Evolutionary conservation across 2,113 vertebrate genomes (phyloP).

Genomic region (Hippocampus guttulatus): DNA sequence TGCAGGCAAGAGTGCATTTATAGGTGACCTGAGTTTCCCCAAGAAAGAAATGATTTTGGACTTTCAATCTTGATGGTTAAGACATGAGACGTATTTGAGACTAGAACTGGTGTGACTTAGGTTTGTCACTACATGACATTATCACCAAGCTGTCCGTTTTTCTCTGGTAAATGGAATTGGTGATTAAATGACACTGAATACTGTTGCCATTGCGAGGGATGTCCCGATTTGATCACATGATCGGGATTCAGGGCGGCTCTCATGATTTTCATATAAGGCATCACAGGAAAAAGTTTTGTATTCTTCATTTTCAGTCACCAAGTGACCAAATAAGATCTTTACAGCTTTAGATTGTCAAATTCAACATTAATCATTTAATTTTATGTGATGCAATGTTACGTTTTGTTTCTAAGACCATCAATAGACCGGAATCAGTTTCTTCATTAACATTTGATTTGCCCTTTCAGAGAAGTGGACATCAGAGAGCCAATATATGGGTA

Average conservation of each 20-base stretch:
- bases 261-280: too few species aligned
- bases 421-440: not conserved
- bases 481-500: slow-evolving; percentile 84
- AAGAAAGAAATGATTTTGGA: not conserved
- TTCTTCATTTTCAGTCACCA: too few species aligned
- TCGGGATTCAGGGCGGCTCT: too few species aligned
- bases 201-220: not conserved
- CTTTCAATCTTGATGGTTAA: not conserved
- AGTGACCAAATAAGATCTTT: too few species aligned
- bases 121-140: not conserved
- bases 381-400: too few species aligned
- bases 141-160: not conserved
- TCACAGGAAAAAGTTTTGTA: too few species aligned
- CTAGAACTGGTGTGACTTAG: not conserved
- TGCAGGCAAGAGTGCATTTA: not conserved
- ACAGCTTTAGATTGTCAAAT: too few species aligned
- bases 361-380: too few species aligned
- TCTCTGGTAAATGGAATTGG: not conserved
- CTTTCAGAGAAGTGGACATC: slow-evolving; percentile 79
- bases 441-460: slow-evolving; percentile 8
- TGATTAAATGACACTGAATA: not conserved
- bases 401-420: not conserved
- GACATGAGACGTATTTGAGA: not conserved
- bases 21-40: not conserved
- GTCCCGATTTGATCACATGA: too few species aligned